A percentile compares a stretch with the other conserved stretches of the same genome.
phyloP scores from a whole-genome alignment of 1,140 invertebrate species.

The Heliconius eleuchia region DNA sequence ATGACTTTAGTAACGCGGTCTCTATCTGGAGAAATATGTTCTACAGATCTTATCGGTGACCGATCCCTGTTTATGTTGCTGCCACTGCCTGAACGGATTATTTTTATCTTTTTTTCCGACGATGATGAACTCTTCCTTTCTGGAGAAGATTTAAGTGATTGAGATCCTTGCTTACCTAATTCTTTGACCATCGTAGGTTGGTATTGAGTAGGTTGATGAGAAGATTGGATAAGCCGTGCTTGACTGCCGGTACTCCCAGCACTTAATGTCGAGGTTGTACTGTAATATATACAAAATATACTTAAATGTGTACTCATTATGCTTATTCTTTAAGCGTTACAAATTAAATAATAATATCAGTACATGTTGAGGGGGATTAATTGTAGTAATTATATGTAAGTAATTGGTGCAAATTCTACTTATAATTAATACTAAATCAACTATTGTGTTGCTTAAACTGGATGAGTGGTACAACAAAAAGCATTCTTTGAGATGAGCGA shows the following conservation, averaged over 20 bases:
- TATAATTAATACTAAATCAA: neutral
- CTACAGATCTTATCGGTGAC: conserved; percentile 63
- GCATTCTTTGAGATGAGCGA: conserved; percentile 16
- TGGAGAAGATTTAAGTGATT: conserved; percentile 76
- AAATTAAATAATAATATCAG: neutral
- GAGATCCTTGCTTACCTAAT: conserved; percentile 88
- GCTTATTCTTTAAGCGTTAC: neutral
- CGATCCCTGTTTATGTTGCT: conserved; percentile 74
- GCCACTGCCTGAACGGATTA: conserved; percentile 76
- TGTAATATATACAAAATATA: conserved; percentile 60
- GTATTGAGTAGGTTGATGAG: conserved; percentile 94
- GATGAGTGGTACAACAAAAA: neutral
- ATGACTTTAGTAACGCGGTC: conserved; percentile 79
- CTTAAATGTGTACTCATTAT: neutral
- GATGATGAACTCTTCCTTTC: conserved; percentile 61
- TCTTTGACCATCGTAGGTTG: conserved; percentile 92
- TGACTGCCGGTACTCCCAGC: conserved; percentile 96
- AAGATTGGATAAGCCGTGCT: conserved; percentile 95
- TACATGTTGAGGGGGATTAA: neutral
- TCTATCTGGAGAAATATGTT: conserved; percentile 63
- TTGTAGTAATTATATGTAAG: neutral
- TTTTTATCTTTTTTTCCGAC: conserved; percentile 71
- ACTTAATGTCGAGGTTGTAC: conserved; percentile 95
- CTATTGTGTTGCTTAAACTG: neutral
- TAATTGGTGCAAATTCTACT: conserved; percentile 5